Conservation (phyloP, 2,888 invertebrate genomes). For the Macrostomum cliftonense region DNA sequence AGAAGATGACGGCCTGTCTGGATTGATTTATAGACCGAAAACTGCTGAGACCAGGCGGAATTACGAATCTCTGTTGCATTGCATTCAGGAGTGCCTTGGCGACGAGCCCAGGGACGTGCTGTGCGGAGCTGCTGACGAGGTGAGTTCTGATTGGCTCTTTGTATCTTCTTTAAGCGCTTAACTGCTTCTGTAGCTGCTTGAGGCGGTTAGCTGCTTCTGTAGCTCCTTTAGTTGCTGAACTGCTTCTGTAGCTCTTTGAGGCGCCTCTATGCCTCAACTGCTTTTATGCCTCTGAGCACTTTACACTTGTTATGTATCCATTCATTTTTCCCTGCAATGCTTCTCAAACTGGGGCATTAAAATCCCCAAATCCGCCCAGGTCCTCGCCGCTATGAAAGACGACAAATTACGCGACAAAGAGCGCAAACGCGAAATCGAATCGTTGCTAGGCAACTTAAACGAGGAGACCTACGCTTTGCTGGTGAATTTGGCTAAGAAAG, state of each 20-base stretch:
- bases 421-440: slow-evolving; percentile 69
- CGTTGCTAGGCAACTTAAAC: slow-evolving; percentile 56
- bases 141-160: too few relatives aligned
- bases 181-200: too few relatives aligned
- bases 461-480: slow-evolving; percentile 81
- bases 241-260: too few relatives aligned
- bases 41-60: slow-evolving; percentile 93
- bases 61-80: slow-evolving; percentile 79
- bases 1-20: slow-evolving; percentile 74
- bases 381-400: slow-evolving; percentile 76
- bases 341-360: too few relatives aligned
- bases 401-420: slow-evolving; percentile 80
- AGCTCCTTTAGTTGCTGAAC: too few relatives aligned
- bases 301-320: too few relatives aligned
- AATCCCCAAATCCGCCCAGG: too few relatives aligned
- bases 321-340: too few relatives aligned
- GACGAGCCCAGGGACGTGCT: slow-evolving; percentile 87
- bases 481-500: slow-evolving; percentile 89
- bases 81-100: slow-evolving; percentile 86
- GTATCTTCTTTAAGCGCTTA: too few relatives aligned
- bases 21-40: slow-evolving; percentile 80
- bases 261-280: too few relatives aligned
- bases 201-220: too few relatives aligned
- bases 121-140: slow-evolving; percentile 98
- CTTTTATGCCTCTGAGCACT: too few relatives aligned